Conservation (phyloP, 2,113 vertebrate genomes). For the Eudyptes chrysolophus region DNA sequence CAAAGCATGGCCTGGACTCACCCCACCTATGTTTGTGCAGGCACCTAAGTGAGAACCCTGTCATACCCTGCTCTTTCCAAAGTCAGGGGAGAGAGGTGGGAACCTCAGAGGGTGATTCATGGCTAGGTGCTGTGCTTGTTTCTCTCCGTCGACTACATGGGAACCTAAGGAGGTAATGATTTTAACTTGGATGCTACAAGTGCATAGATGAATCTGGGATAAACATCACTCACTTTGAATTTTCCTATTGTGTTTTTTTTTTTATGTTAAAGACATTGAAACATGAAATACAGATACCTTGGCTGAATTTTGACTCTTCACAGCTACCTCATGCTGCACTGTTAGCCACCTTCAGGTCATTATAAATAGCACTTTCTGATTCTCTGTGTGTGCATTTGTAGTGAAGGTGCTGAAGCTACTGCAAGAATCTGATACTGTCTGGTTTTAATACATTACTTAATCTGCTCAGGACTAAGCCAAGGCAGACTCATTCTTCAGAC, state of each 20-base stretch:
- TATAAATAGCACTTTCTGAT: neutral
- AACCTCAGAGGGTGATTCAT: neutral
- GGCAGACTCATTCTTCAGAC: neutral
- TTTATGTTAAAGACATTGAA: neutral
- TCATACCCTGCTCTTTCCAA: neutral
- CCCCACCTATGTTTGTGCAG: neutral
- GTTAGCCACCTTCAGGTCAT: neutral
- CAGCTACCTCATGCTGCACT: neutral
- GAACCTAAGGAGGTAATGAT: neutral
- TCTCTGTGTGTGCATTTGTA: neutral
- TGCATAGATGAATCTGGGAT: neutral
- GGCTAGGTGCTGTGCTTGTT: neutral
- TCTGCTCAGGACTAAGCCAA: neutral
- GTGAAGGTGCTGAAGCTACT: neutral
- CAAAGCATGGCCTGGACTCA: neutral
- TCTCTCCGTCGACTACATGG: neutral
- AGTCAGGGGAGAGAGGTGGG: neutral
- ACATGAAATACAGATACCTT: slow-evolving; percentile 15
- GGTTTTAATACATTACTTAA: slow-evolving; percentile 36
- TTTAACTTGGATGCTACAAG: neutral
- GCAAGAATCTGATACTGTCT: neutral
- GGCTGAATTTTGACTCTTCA: slow-evolving; percentile 5
- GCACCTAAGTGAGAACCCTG: neutral
- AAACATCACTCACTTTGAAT: neutral
- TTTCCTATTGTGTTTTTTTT: neutral